Evolutionary conservation across 2,797 vertebrate genomes (phyloP).

Genomic region (Mus caroli): DNA sequence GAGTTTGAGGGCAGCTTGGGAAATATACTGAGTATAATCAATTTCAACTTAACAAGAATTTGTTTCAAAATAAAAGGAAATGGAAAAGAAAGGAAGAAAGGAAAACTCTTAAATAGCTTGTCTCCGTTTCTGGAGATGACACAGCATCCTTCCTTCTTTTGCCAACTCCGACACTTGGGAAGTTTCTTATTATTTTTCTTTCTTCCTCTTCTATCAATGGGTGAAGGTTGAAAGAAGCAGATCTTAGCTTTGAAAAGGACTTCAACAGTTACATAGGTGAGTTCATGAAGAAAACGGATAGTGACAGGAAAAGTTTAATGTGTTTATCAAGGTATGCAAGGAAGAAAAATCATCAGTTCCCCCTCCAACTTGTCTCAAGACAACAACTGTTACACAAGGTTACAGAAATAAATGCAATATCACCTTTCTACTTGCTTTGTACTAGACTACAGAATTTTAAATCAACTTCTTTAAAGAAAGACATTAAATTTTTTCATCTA

Average conservation of each 20-base stretch:
- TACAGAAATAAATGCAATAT: slow-evolving; percentile 27
- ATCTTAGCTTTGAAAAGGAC: neutral
- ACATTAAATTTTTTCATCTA: neutral
- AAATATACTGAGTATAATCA: neutral
- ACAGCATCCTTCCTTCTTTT: neutral
- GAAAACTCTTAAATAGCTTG: neutral
- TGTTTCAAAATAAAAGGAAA: neutral
- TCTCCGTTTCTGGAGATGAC: neutral
- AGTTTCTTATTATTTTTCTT: neutral
- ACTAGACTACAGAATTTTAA: neutral
- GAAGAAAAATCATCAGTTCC: slow-evolving; percentile 19
- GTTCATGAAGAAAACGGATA: neutral
- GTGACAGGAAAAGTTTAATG: neutral
- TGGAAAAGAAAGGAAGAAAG: too few relatives aligned
- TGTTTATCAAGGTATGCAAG: neutral
- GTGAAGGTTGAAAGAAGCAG: neutral
- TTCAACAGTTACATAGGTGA: slow-evolving; percentile 6
- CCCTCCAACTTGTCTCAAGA: neutral
- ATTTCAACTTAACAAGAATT: neutral
- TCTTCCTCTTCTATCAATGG: neutral
- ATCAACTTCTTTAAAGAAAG: neutral
- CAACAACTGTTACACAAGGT: neutral
- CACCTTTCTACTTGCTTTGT: neutral
- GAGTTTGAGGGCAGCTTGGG: neutral
- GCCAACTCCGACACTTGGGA: neutral